Base-by-base conservation (phyloP, 2,113 vertebrate species). In the Leucosticte australis region DNA sequence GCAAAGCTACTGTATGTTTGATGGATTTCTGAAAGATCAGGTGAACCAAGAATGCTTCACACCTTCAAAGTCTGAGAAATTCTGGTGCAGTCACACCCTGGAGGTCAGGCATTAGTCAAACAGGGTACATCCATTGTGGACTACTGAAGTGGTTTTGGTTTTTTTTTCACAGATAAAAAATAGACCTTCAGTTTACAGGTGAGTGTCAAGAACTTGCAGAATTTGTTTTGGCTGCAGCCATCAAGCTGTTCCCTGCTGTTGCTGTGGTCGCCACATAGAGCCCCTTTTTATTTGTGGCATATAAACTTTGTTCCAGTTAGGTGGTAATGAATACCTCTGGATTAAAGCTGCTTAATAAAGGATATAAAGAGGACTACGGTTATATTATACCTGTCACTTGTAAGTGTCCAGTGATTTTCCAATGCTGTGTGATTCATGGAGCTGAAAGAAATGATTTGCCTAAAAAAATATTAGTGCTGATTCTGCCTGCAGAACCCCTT, bases 381-480 rank as follows among this genome's bases (percentile, higher is more conserved):
- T 87, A 64, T 55, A 57, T 65, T 65, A 52, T 83, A 95, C 84
- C 88, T 97, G 95, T 81, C 92, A 68, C 94, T 96, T 94, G 9
- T 84, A 92, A 95, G 69, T 95, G 97, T 98, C 98, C 97, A 52
- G 93, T 69, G 87, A 83, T 91, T 81, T 47, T 92, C 91, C 33
- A 89, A 35, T 8, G 17, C 6, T 5, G 76, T 77, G 56, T 90
- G 91, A 96, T 94, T 96, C 92, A 86, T 22, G 15, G 71, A 95
- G 88, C 92, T 97, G 92, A 97, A 97, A 95, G 77, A 96, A 97
- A 95, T 87, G 3, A 96, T 97, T 97, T 96, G 74, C 92, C 87
- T 96, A 81, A 96, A 97, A 97, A 95, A 95, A 95, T 95, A 94
- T 93, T 70, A 96, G 69, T 53, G 52, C 92, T 97, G 65, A 87